These are phyloP conservation scores for Hypena proboscidalis DNA, from an alignment of 2,888 invertebrate genomes.

Conservation along the genomic window DNA sequence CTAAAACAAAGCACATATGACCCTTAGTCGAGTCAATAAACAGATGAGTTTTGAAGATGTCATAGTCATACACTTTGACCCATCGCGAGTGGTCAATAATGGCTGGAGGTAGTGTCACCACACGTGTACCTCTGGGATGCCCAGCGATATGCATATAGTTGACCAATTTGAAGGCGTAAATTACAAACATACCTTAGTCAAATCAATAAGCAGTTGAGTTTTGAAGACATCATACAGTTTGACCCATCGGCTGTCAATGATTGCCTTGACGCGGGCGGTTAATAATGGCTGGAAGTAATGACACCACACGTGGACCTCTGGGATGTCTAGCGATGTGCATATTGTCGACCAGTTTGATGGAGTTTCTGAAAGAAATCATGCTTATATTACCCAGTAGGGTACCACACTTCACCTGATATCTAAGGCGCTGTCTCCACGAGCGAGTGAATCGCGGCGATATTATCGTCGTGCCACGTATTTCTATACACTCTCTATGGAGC, in stretches of 20 bases:
- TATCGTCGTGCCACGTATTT: too few relatives aligned
- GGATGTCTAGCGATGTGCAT: conserved; percentile 85
- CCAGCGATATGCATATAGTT: conserved; percentile 85
- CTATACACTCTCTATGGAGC: too few relatives aligned
- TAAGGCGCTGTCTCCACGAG: too few relatives aligned
- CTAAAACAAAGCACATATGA: too few relatives aligned
- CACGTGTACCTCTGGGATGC: conserved; percentile 85
- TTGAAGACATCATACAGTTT: conserved; percentile 70
- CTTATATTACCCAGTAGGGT: too few relatives aligned
- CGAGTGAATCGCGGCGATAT: too few relatives aligned
- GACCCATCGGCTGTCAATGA: conserved; percentile 81
- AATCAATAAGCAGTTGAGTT: conserved; percentile 68
- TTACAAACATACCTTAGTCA: too few relatives aligned
- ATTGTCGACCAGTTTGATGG: conserved; percentile 87
- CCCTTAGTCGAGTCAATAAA: conserved; percentile 71
- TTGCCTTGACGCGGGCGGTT: conserved; percentile 87
- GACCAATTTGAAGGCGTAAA: conserved; percentile 87
- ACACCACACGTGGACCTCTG: conserved; percentile 87
- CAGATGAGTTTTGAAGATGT: conserved; percentile 68
- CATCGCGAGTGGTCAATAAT: conserved; percentile 87
- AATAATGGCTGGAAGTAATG: conserved; percentile 90
- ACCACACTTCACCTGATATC: too few relatives aligned
- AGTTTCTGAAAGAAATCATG: conserved; percentile 75
- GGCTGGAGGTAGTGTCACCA: conserved; percentile 91
- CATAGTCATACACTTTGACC: conserved; percentile 71